phyloP scores from a whole-genome alignment of 2,888 invertebrate genomes.

The Troides aeacus region DNA sequence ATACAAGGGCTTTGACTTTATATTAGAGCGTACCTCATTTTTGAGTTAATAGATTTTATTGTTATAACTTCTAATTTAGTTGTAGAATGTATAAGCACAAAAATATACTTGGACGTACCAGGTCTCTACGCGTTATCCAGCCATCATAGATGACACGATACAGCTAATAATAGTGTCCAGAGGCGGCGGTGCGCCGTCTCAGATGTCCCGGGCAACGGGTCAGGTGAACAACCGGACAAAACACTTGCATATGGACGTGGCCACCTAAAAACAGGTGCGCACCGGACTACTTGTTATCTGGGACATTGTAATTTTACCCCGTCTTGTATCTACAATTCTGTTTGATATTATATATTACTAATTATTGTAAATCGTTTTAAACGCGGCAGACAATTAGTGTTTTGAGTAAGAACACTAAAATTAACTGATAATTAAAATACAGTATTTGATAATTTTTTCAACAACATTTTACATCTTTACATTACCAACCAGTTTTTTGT shows the following conservation, averaged over 20 bases:
- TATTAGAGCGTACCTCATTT: too few relatives aligned
- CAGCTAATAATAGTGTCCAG: constrained; percentile 15
- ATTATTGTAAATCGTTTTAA: too few relatives aligned
- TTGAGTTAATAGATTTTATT: too few relatives aligned
- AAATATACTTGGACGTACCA: not conserved
- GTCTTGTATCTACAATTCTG: not conserved
- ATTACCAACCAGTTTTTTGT: too few relatives aligned
- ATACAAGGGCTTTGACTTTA: too few relatives aligned
- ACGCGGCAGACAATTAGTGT: too few relatives aligned
- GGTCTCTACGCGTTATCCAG: constrained; percentile 2
- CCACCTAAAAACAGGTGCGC: constrained; percentile 28
- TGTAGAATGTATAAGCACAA: not conserved
- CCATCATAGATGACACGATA: constrained; percentile 17
- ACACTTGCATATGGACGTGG: constrained; percentile 14
- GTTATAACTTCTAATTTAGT: too few relatives aligned
- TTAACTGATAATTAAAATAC: too few relatives aligned
- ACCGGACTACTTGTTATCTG: constrained; percentile 6
- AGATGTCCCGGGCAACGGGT: constrained; percentile 5
- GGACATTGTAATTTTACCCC: constrained; percentile 24
- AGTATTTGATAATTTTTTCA: too few relatives aligned
- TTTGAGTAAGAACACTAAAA: too few relatives aligned
- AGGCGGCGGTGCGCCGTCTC: constrained; percentile 1
- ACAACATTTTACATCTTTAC: too few relatives aligned
- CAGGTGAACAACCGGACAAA: constrained; percentile 28
- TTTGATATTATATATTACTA: not conserved